Evolutionary conservation across 2,888 invertebrate genomes (phyloP).

Genomic region (Tenthredo mesomela): DNA sequence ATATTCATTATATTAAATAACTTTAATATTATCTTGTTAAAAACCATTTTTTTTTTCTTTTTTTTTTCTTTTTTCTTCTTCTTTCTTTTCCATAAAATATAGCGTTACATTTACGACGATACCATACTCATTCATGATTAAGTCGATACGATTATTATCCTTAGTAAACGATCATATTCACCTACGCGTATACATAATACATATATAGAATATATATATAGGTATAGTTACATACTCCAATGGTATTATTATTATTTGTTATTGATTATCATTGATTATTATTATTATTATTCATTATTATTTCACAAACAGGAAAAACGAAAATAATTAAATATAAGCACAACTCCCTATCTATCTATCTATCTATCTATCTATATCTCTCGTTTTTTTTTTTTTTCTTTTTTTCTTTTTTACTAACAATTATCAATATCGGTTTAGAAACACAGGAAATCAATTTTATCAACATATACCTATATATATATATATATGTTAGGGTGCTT

Average conservation of each 20-base stretch:
- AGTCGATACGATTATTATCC: conserved; percentile 10
- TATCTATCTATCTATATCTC: neutral
- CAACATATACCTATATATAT: neutral
- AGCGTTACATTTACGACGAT: conserved; percentile 2
- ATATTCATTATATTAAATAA: conserved; percentile 7
- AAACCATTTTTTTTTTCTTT: neutral
- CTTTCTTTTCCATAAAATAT: conserved; percentile 4
- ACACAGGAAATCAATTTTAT: neutral
- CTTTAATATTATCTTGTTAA: neutral
- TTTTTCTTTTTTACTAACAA: neutral
- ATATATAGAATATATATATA: neutral
- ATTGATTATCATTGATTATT: conserved; percentile 21
- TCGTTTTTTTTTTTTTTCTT: neutral
- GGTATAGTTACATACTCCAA: neutral
- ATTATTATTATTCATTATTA: conserved; percentile 5
- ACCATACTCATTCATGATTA: conserved; percentile 8
- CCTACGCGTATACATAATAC: neutral
- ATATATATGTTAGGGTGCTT: no score
- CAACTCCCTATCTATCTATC: neutral
- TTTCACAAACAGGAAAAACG: conserved; percentile 3
- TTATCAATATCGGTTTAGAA: no score
- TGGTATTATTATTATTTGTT: neutral
- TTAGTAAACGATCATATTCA: conserved; percentile 16
- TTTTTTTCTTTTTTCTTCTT: neutral
- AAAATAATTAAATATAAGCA: neutral